Conservation (phyloP, 2,888 invertebrate genomes). For the Cataglyphis cursor region DNA sequence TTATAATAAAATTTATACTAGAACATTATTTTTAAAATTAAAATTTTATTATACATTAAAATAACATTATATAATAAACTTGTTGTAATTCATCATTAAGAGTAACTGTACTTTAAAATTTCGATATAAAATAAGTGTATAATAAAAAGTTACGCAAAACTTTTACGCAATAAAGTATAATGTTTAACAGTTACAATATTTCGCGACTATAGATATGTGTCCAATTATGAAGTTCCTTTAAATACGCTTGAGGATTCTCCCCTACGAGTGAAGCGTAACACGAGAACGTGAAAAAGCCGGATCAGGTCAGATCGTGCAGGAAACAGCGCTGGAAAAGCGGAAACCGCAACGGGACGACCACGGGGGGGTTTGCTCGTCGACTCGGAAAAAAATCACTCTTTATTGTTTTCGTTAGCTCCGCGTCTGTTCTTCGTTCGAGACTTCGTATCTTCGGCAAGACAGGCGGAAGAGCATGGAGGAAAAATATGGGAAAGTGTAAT, state of each 20-base stretch:
- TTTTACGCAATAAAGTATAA: neutral
- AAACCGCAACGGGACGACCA: slow-evolving; percentile 55
- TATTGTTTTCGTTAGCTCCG: slow-evolving; percentile 84
- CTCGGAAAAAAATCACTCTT: slow-evolving; percentile 82
- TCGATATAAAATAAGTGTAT: neutral
- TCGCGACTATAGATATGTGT: slow-evolving; percentile 1
- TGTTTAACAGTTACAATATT: slow-evolving; percentile 17
- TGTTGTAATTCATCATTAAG: neutral
- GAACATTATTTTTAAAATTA: neutral
- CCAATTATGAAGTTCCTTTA: slow-evolving; percentile 37
- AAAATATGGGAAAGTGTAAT: slow-evolving; percentile 58
- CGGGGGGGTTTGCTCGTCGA: slow-evolving; percentile 66
- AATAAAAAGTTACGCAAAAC: neutral
- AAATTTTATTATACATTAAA: neutral
- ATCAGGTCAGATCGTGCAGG: slow-evolving; percentile 30
- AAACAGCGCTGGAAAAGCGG: slow-evolving; percentile 42
- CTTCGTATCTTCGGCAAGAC: slow-evolving; percentile 52
- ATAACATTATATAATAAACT: neutral
- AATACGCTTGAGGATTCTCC: slow-evolving; percentile 7
- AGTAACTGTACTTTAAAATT: neutral
- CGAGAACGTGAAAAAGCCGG: slow-evolving; percentile 39
- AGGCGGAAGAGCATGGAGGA: slow-evolving; percentile 60
- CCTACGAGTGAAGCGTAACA: neutral
- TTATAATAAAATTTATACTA: neutral
- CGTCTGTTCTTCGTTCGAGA: slow-evolving; percentile 66